Evolutionary conservation across 2,888 invertebrate species (phyloP), one percentile per base, ranked within the genome.

Genomic region (Aromia moschata): DNA sequence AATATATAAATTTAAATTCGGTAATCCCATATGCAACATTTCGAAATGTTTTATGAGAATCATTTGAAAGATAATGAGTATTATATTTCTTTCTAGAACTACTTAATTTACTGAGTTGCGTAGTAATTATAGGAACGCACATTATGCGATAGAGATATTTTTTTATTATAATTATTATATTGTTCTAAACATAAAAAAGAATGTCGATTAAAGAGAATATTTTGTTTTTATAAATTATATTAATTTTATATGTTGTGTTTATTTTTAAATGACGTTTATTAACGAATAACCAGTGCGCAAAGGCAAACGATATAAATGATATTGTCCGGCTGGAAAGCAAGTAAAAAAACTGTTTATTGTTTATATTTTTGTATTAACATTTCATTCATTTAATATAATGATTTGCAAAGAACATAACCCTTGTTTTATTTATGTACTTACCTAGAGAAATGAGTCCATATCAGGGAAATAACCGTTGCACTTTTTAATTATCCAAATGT

Each of bases 311-410:
- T n/a, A 11, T 7, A 37, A 11, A 36, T 47, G 47, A 33, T 37
- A 37, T 16, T 9, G 17, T 16, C 15, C 4, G 37, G 14, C 16
- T 46, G n/a, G n/a, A n/a, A n/a, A 46, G 1, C 11, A 40, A 11
- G 20, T 49, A 51, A 31, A 11, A 45, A 16, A 46, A 40, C 11
- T 38, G 31, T 52, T 52, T 52, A 43, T 52, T n/a, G n/a, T n/a
- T 52, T 52, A 43, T 52, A 52, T 52, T 52, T 52, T 52, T 41
- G 41, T 52, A 52, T 31, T 52, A 43, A 33, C 16, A 25, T 15
- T 18, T 45, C 12, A 16, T 37, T 51, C 17, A 25, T 30, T 51
- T 25, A 38, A 51, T 41, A 51, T 12, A 7, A 25, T 25, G 7
- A 41, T 11, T 38, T 51, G 15, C 16, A 51, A 25, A 51, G 51